phyloP scores from a whole-genome alignment of 2,888 invertebrate species.

The Allophyes oxyacanthae region DNA sequence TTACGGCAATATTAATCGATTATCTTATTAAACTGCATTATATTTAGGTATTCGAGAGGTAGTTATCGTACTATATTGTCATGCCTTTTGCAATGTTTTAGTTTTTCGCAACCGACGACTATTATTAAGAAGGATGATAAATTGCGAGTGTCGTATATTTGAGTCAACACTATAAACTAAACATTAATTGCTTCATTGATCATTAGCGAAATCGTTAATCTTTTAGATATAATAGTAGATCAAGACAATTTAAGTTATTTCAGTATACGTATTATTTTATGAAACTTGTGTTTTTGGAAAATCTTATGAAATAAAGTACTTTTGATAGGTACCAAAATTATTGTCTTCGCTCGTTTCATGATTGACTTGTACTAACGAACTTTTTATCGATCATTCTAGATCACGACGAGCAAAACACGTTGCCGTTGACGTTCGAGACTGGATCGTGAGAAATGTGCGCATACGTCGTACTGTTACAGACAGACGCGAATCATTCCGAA shows the following conservation, averaged over 20 bases:
- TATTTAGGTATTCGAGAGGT: conserved; percentile 42
- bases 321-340: background rate
- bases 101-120: conserved; percentile 47
- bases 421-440: conserved; percentile 56
- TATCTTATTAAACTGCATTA: conserved; percentile 43
- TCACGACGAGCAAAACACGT: conserved; percentile 66
- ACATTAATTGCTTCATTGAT: background rate
- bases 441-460: conserved; percentile 71
- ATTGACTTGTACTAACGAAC: conserved; percentile 20
- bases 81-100: conserved; percentile 47
- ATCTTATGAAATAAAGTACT: background rate
- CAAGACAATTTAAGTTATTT: no score
- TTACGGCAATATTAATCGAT: conserved; percentile 43
- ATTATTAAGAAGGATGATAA: conserved; percentile 48
- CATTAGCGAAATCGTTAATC: background rate
- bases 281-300: no score
- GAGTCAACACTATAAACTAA: conserved; percentile 25
- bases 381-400: conserved; percentile 68
- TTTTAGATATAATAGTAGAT: no score
- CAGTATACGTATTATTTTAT: no score
- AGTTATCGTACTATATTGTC: conserved; percentile 45
- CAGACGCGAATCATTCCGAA: conserved; percentile 21
- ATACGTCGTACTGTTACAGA: conserved; percentile 47
- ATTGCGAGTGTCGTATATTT: conserved; percentile 41
- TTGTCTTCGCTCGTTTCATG: conserved; percentile 7